A percentile compares a stretch with the other conserved stretches of the same genome.
These are phyloP conservation scores for Drosophila rellima DNA, from an alignment of 2,888 invertebrate species.

Conservation along the genomic window DNA sequence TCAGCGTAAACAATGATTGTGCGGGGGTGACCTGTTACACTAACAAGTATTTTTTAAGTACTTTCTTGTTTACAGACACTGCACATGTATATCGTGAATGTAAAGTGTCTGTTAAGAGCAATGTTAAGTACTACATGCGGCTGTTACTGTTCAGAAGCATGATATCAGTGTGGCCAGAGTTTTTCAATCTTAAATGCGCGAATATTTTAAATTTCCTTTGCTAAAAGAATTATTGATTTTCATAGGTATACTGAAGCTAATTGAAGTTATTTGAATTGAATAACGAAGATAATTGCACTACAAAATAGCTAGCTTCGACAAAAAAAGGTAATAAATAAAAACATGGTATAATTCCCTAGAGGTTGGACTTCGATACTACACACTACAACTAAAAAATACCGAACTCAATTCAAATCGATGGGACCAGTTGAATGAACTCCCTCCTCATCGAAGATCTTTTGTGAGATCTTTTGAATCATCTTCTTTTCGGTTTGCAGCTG, in stretches of 20 bases:
- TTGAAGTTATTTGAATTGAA: too few species aligned
- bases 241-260: too few species aligned
- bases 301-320: too few species aligned
- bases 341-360: slow-evolving; percentile 16
- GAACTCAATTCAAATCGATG: slow-evolving; percentile 44
- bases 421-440: slow-evolving; percentile 86
- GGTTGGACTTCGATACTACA: slow-evolving; percentile 11
- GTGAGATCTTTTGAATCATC: slow-evolving; percentile 89
- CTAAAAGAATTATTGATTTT: too few species aligned
- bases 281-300: too few species aligned
- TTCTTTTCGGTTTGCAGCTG: slow-evolving; percentile 88
- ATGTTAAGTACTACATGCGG: not conserved
- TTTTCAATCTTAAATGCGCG: too few species aligned
- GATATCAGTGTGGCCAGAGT: too few species aligned
- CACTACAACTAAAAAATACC: not conserved
- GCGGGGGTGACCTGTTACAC: slow-evolving; percentile 43
- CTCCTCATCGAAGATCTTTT: slow-evolving; percentile 86
- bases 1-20: slow-evolving; percentile 51
- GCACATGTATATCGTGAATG: too few species aligned
- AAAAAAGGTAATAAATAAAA: too few species aligned
- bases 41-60: slow-evolving; percentile 36
- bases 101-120: not conserved
- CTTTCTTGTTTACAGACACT: not conserved
- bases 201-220: too few species aligned
- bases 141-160: too few species aligned